Evolutionary conservation across 1,140 invertebrate genomes (phyloP), one percentile per base, ranked within the genome.

Genomic region (Sinella curviseta): DNA sequence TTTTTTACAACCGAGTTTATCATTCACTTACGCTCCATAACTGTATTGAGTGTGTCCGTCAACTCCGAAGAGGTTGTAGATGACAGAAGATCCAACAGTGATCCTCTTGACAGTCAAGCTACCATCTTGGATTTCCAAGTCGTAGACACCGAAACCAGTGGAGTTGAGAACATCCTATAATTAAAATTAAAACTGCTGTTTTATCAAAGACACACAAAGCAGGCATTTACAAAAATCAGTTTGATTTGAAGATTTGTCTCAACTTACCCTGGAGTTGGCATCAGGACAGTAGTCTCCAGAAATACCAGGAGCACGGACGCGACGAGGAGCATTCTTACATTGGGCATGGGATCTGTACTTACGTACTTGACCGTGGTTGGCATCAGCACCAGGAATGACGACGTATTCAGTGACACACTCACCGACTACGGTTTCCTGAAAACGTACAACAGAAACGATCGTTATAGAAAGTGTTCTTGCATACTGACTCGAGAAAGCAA

Each of bases 11-110:
- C 2, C 28, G 30, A 16, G 3, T 77, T 65, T 76, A 28, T 2
- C 3, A 28, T 31, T 20, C 28, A 60, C 77, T 81, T 82, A 82
- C 81, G 26, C 17, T 55, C 36, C 74, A 31, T 24, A 79, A 39
- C 78, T 74, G 77, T 77, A 80, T 81, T 83, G 82, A 4, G 60
- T 77, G 79, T 82, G 82, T 48, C 82, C 82, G 20, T 82, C 77
- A 28, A 33, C 36, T 70, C 82, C 80, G 77, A 83, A 82, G 35
- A 82, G 30, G 67, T 39, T 34, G 79, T 80, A 82, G 33, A 77
- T 33, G 30, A 82, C 39, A 54, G 55, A 39, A 31, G 81, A 80
- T 65, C 79, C 78, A 55, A 30, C 31, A 2, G 1, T 35, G 75
- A 83, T 70, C 17, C n/a, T 70, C 75, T 78, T 82, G 36, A 77